Evolutionary conservation across 2,797 vertebrate species (phyloP).

Genomic region (Ctenochaetus hawaiiensis): DNA sequence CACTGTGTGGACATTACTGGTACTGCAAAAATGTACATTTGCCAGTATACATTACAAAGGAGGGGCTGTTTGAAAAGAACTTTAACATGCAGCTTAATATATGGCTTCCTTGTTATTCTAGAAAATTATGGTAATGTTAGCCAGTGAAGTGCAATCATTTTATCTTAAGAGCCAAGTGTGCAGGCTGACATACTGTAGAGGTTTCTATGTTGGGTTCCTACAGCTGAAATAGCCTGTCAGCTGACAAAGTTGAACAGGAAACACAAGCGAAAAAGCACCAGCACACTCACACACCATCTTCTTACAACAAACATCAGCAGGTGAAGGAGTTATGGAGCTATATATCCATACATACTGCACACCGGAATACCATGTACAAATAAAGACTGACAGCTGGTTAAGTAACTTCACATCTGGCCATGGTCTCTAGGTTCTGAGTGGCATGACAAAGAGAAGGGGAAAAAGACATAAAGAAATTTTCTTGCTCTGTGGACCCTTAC

Average conservation of each 20-base stretch:
- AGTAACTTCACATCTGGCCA: constrained; percentile 57
- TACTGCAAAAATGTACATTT: constrained; percentile 46
- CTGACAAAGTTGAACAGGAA: constrained; percentile 42
- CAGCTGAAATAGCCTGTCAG: constrained; percentile 32
- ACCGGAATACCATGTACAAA: constrained; percentile 38
- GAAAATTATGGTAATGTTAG: background rate
- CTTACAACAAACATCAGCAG: constrained; percentile 53
- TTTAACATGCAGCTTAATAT: background rate
- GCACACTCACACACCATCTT: constrained; percentile 1
- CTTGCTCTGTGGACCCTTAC: background rate
- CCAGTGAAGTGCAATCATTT: background rate
- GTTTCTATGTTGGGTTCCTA: constrained; percentile 1
- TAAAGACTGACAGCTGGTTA: constrained; percentile 52
- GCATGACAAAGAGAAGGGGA: constrained; percentile 1
- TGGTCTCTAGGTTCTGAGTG: constrained; percentile 28
- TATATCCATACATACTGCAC: constrained; percentile 20
- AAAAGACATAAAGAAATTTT: background rate
- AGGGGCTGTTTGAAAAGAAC: background rate
- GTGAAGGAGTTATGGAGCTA: constrained; percentile 48
- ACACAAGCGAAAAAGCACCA: constrained; percentile 29
- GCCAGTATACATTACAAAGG: background rate
- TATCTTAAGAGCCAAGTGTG: background rate
- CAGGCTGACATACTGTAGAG: constrained; percentile 13
- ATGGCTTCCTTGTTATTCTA: constrained; percentile 4
- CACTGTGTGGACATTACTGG: constrained; percentile 61